These are phyloP conservation scores for Crenichthys baileyi DNA, from an alignment of 2,797 vertebrate species.

Conservation along the genomic window DNA sequence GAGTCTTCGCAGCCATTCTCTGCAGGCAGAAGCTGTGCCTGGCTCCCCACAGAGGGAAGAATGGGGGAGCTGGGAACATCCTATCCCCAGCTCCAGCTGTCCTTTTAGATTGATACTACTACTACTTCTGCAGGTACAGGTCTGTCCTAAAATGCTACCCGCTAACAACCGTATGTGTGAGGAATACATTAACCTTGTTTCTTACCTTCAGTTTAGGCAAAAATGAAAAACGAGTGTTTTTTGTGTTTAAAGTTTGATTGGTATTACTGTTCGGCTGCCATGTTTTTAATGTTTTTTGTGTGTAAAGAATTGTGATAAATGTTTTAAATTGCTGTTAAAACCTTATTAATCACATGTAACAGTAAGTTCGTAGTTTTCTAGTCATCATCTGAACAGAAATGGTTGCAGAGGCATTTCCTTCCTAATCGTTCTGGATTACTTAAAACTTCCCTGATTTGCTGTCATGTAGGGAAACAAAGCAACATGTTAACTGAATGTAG, in stretches of 20 bases:
- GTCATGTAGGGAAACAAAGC: background rate
- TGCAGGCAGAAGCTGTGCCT: constrained; percentile 1
- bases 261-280: background rate
- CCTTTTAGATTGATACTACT: background rate
- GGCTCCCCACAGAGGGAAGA: background rate
- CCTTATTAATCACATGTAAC: background rate
- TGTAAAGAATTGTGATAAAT: too few species aligned
- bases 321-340: too few species aligned
- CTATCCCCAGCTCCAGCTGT: background rate
- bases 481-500: background rate
- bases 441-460: background rate
- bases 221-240: background rate
- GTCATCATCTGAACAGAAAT: background rate
- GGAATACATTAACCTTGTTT: background rate
- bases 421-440: background rate
- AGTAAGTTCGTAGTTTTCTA: background rate
- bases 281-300: background rate
- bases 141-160: background rate
- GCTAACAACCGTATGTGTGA: background rate
- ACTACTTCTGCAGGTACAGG: constrained; percentile 1
- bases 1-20: background rate
- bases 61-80: background rate
- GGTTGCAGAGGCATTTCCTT: background rate
- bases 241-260: background rate
- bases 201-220: background rate